These are phyloP conservation scores for Lamellibrachia satsuma DNA, from an alignment of 2,888 invertebrate genomes.

Conservation along the genomic window DNA sequence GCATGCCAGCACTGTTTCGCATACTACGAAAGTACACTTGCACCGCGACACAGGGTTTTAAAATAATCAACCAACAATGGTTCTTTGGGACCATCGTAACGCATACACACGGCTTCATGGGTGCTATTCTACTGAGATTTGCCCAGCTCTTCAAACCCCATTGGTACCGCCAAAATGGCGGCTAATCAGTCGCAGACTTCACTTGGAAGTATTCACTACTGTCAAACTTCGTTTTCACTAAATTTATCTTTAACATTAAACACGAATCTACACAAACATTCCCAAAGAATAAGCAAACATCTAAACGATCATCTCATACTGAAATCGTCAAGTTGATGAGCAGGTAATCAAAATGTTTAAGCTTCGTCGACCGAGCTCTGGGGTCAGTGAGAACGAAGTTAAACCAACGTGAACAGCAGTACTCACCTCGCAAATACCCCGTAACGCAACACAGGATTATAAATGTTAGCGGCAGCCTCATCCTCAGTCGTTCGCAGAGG, in stretches of 20 bases:
- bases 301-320: background rate
- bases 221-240: constrained; percentile 5
- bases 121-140: background rate
- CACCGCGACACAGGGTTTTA: background rate
- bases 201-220: constrained; percentile 2
- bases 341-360: background rate
- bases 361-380: constrained; percentile 8
- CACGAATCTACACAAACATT: background rate
- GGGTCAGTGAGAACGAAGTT: constrained; percentile 25
- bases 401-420: constrained; percentile 24
- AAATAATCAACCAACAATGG: background rate
- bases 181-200: constrained; percentile 17
- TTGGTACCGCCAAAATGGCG: constrained; percentile 13
- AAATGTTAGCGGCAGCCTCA: constrained; percentile 25
- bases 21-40: background rate
- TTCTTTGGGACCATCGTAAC: background rate
- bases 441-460: constrained; percentile 27
- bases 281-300: background rate
- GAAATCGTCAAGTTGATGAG: constrained; percentile 6
- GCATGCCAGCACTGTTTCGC: constrained; percentile 12
- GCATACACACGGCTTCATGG: background rate
- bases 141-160: background rate
- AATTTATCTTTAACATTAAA: background rate
- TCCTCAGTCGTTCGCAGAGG: constrained; percentile 26
- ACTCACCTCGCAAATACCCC: constrained; percentile 24